These are phyloP conservation scores for Hemicordylus capensis DNA, from an alignment of 2,113 vertebrate species.

Conservation along the genomic window DNA sequence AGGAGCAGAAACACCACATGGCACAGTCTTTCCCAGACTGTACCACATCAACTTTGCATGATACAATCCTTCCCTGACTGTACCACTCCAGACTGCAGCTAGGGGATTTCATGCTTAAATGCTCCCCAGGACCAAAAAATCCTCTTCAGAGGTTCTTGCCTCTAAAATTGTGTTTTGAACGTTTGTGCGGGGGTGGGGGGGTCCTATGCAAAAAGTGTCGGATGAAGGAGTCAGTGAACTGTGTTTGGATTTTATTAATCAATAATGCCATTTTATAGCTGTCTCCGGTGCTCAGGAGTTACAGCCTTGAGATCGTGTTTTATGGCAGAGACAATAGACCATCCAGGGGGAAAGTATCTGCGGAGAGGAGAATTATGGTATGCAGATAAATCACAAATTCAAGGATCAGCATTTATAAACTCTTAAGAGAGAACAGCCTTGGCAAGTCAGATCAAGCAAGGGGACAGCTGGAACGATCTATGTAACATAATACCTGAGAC, in stretches of 20 bases:
- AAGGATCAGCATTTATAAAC: conserved; percentile 5
- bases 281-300: conserved; percentile 26
- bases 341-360: conserved; percentile 15
- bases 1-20: background rate
- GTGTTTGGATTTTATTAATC: conserved; percentile 39
- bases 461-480: background rate
- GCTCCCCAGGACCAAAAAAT: background rate
- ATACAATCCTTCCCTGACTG: background rate
- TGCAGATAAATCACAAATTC: conserved; percentile 25
- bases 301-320: conserved; percentile 25
- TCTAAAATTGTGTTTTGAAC: background rate
- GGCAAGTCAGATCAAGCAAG: background rate
- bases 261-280: conserved; percentile 25
- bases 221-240: conserved; percentile 24
- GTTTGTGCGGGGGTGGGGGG: background rate
- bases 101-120: background rate
- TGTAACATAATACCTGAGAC: background rate
- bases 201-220: background rate
- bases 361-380: conserved; percentile 25
- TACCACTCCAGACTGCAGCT: background rate
- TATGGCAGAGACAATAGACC: conserved; percentile 17
- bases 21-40: background rate
- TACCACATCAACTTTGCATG: background rate
- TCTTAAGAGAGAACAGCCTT: background rate
- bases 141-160: background rate